Base-by-base conservation (phyloP, 1,140 invertebrate species). In the Calliopsis andreniformis region DNA sequence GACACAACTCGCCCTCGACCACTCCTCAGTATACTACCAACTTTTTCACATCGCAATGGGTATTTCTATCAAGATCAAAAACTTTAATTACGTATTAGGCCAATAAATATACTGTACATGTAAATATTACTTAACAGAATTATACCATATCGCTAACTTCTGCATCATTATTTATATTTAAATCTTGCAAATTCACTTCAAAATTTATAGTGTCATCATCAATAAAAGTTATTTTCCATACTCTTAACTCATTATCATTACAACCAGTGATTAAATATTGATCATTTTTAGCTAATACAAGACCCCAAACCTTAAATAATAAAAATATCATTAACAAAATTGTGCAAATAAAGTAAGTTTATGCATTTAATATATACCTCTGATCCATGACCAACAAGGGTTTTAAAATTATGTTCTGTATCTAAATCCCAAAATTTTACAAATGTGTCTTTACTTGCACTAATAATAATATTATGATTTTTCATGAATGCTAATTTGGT, bases 371-470 rank as follows among this genome's bases (percentile, higher is more conserved):
- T 87, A 58, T 62, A 87, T 90, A 95, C 95, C 92, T 97, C 96
- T 76, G 95, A 94, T 87, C 94, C 93, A 92, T 97, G 95, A 66
- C 95, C 96, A 55, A 95, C 94, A 23, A 99, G 92, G 10, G 99
- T 99, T 90, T 97, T 97, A 86, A 99, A 99, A 91, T 98, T 99
- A 87, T 98, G 97, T 86, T 98, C 96, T 28, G 96, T 98, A 78
- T 97, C 95, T 66, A 99, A 91, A 93, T 99, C 97, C 98, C 98
- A 99, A 89, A 99, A 98, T 89, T 99, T 99, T 0, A 99, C 94
- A 90, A 97, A 97, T 18, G 96, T 96, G 90, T 99, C 99, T 91
- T 98, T 98, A 2, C 98, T 99, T 63, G 96, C 95, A 79, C 98
- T 97, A 12, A 99, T 93, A 18, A 99, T 87, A 81, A 98, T 94